Evolutionary conservation across 2,888 invertebrate species (phyloP).

Genomic region (Aleiodes alternator): DNA sequence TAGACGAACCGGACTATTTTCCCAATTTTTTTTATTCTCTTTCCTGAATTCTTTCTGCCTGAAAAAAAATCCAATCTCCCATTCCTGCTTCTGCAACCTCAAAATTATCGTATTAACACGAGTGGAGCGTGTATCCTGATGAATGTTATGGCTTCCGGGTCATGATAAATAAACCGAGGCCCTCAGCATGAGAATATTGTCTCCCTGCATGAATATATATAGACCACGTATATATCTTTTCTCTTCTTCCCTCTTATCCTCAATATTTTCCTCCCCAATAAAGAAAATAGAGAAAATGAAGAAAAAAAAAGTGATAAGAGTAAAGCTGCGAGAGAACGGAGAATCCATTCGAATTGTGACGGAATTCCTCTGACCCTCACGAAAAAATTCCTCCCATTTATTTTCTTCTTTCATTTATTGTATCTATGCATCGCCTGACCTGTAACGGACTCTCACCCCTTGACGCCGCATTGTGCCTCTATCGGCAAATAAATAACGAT

Average conservation of each 20-base stretch:
- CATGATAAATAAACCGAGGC: not conserved
- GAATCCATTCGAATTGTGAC: too few species aligned
- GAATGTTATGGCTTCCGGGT: not conserved
- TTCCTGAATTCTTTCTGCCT: too few species aligned
- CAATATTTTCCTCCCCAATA: not conserved
- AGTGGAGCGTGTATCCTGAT: not conserved
- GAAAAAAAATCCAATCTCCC: too few species aligned
- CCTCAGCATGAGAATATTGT: not conserved
- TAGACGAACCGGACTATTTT: too few species aligned
- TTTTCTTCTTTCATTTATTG: not conserved
- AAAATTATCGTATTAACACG: too few species aligned
- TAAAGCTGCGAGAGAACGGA: not conserved
- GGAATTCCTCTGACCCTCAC: too few species aligned
- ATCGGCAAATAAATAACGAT: constrained; percentile 5
- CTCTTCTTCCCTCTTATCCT: not conserved
- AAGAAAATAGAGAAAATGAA: not conserved
- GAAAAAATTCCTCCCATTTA: not conserved
- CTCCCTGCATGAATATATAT: not conserved
- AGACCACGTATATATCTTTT: not conserved
- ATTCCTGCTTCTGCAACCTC: too few species aligned
- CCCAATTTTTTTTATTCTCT: too few species aligned
- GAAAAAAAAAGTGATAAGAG: not conserved
- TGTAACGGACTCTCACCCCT: not conserved
- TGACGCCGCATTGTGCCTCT: constrained; percentile 1
- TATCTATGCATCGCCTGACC: constrained; percentile 2